These are phyloP conservation scores for Zalophus californianus DNA, from an alignment of 2,797 vertebrate species.

Conservation along the genomic window DNA sequence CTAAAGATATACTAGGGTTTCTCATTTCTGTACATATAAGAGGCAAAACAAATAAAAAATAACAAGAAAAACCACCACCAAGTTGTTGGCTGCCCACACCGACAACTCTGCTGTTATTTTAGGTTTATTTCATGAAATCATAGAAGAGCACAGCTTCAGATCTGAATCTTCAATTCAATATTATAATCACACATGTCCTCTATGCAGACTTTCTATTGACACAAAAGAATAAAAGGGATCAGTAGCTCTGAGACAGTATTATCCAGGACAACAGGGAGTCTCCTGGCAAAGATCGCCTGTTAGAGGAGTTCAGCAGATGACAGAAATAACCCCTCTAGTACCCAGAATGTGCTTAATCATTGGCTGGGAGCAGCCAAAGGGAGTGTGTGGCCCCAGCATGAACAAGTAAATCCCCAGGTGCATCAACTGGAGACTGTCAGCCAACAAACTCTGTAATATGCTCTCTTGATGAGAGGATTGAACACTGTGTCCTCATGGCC, in stretches of 20 bases:
- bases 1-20: not conserved
- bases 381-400: not conserved
- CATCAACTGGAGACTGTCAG: not conserved
- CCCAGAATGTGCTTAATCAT: no score
- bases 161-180: not conserved
- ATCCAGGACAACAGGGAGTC: not conserved
- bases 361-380: not conserved
- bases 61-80: not conserved
- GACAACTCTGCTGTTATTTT: not conserved
- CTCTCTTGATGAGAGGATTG: not conserved
- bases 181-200: not conserved
- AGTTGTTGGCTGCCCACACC: not conserved
- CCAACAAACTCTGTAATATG: not conserved
- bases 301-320: not conserved
- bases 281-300: not conserved
- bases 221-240: not conserved
- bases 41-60: not conserved
- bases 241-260: not conserved
- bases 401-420: not conserved
- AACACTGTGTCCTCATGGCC: not conserved
- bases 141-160: not conserved
- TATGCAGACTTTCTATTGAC: not conserved
- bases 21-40: not conserved
- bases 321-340: not conserved
- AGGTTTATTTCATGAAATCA: conserved; percentile 26